Evolutionary conservation across 2,113 vertebrate genomes (phyloP), one percentile per base, ranked within the genome.

Genomic region (Perca flavescens): DNA sequence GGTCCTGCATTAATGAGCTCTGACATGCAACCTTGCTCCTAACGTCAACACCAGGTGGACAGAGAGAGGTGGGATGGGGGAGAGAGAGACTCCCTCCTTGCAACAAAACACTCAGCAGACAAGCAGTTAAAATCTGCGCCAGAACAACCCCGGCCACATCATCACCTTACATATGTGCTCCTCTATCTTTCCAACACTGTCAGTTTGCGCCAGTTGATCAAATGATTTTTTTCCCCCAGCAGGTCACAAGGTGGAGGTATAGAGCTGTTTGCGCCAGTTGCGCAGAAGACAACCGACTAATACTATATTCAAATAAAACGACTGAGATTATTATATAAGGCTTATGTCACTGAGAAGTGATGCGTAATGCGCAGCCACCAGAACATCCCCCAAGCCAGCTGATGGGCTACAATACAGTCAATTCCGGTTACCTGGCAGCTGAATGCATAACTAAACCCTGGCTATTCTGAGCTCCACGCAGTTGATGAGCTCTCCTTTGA

Each of bases 331-430:
- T 94, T 93, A 92, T 82, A 87, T 89, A 90, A 92, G 84, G 72
- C 80, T 92, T 88, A 92, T 89, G 88, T 89, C 84, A 90, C 86
- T 87, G 88, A 62, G 86, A 77, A 65, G 80, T 79, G 81, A 86
- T 90, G 90, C 85, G 75, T 88, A 82, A 92, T 89, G 83, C 89
- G 86, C 90, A 90, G 79, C 83, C 90, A 88, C 65, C 75, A 84
- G 10, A 88, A 61, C 88, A 77, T 16, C 87, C 57, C 70, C 78
- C 63, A 61, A 58, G n/a, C 71, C 79, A 78, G 73, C 84, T 86
- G 86, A 83, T 80, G 86, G 67, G 57, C 70, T 75, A 77, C 83
- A 78, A 52, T 21, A 60, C 36, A 16, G 65, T 12, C 52, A 65
- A 70, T 68, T 72, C 77, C 47, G 71, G 63, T 67, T 85, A 89